phyloP scores from a whole-genome alignment of 2,888 invertebrate species.

The Apocheima hispidaria region DNA sequence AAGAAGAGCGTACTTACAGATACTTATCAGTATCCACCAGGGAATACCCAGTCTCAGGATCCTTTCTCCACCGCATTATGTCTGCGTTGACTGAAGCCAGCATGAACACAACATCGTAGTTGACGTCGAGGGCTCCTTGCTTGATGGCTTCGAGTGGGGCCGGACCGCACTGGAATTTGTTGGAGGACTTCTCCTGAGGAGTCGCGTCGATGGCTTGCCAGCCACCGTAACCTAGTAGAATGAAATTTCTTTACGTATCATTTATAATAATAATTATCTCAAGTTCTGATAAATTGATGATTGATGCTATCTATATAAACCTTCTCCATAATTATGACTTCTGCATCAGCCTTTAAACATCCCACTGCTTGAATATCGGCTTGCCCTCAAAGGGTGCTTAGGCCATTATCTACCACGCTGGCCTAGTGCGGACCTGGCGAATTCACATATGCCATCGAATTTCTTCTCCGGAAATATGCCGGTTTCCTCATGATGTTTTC shows the following conservation, averaged over 20 bases:
- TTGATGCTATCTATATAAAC: too few species aligned
- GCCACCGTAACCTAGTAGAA: slow-evolving; percentile 90
- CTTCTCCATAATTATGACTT: too few species aligned
- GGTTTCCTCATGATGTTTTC: too few species aligned
- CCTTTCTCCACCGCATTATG: slow-evolving; percentile 87
- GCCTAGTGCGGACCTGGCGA: too few species aligned
- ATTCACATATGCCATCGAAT: too few species aligned
- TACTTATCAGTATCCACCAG: slow-evolving; percentile 88
- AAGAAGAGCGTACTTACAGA: slow-evolving; percentile 83
- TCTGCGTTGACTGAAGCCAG: slow-evolving; percentile 94
- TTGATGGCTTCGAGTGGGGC: slow-evolving; percentile 92
- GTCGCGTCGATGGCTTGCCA: slow-evolving; percentile 96
- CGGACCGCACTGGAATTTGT: slow-evolving; percentile 92
- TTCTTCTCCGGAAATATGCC: too few species aligned
- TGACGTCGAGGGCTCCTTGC: slow-evolving; percentile 90
- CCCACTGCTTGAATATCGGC: too few species aligned
- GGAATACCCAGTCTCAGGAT: slow-evolving; percentile 50
- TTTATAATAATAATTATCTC: too few species aligned
- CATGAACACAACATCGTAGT: slow-evolving; percentile 92
- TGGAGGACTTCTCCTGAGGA: slow-evolving; percentile 92
- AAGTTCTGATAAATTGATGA: too few species aligned
- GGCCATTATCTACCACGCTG: too few species aligned
- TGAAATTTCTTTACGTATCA: neutral
- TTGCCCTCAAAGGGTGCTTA: too few species aligned
- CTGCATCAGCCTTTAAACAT: too few species aligned